phyloP scores from a whole-genome alignment of 1,140 invertebrate species.

The Wiebesia pumilae region DNA sequence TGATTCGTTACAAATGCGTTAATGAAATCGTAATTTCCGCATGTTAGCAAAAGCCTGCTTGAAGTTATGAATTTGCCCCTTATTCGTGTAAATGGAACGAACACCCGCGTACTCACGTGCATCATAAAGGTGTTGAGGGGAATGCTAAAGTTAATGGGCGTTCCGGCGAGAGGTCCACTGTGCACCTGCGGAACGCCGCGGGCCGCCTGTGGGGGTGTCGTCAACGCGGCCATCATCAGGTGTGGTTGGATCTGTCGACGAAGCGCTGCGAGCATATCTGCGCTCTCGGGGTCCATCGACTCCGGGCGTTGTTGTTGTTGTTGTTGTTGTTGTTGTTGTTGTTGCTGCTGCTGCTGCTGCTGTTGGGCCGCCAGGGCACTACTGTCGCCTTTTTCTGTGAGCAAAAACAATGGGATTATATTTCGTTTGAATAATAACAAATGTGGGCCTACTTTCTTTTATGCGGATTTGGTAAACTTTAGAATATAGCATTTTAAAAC shows the following conservation, averaged over 20 bases:
- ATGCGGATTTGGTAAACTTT: not conserved
- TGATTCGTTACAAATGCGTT: too few species aligned
- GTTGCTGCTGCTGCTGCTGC: conserved; percentile 51
- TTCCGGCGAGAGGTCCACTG: conserved; percentile 59
- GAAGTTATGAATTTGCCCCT: too few species aligned
- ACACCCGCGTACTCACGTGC: conserved; percentile 65
- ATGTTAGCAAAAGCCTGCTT: too few species aligned
- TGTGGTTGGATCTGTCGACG: conserved; percentile 80
- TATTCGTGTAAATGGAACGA: too few species aligned
- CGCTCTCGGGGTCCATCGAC: conserved; percentile 73
- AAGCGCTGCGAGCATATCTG: conserved; percentile 80
- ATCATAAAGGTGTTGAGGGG: conserved; percentile 70
- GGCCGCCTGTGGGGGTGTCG: conserved; percentile 54
- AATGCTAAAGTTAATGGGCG: conserved; percentile 68
- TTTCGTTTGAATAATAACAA: too few species aligned
- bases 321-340: not conserved
- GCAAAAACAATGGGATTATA: not conserved
- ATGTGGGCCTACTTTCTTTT: not conserved
- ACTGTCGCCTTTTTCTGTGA: conserved; percentile 67
- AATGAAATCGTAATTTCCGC: not conserved
- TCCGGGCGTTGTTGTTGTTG: conserved; percentile 56
- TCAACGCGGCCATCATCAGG: conserved; percentile 77
- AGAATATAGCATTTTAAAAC: not conserved
- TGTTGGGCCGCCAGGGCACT: not conserved
- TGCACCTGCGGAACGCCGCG: conserved; percentile 30